phyloP scores from a whole-genome alignment of 2,797 vertebrate genomes.

The Muraenolepis orangiensis region DNA sequence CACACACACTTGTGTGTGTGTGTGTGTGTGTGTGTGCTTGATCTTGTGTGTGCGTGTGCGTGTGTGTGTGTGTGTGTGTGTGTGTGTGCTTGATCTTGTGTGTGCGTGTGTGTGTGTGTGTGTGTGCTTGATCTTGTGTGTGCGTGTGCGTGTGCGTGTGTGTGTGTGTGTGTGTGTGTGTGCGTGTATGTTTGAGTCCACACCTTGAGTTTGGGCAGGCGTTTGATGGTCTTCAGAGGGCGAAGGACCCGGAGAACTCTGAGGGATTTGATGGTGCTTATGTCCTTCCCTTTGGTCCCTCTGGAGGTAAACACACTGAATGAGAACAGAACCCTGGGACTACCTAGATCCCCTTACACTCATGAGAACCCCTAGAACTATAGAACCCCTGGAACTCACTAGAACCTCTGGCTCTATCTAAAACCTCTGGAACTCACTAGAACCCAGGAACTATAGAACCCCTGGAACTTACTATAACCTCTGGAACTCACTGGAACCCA shows the following conservation, averaged over 20 bases:
- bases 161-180: background rate
- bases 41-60: no score
- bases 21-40: no score
- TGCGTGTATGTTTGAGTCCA: background rate
- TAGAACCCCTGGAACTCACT: background rate
- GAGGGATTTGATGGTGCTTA: conserved; percentile 97
- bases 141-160: no score
- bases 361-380: background rate
- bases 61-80: no score
- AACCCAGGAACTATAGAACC: no score
- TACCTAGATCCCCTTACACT: background rate
- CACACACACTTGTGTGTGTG: conserved; percentile 10
- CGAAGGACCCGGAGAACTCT: conserved; percentile 89
- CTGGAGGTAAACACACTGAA: conserved; percentile 56
- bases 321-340: background rate
- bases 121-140: no score
- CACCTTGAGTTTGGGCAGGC: conserved; percentile 95
- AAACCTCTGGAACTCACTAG: no score
- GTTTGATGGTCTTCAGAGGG: conserved; percentile 96
- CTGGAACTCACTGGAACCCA: no score
- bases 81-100: no score
- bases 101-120: no score
- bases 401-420: no score
- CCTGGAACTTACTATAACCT: no score
- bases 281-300: conserved; percentile 96